A percentile compares a stretch with the other conserved stretches of the same genome.
phyloP scores from a whole-genome alignment of 2,888 invertebrate genomes.

The Cerastis rubricosa region DNA sequence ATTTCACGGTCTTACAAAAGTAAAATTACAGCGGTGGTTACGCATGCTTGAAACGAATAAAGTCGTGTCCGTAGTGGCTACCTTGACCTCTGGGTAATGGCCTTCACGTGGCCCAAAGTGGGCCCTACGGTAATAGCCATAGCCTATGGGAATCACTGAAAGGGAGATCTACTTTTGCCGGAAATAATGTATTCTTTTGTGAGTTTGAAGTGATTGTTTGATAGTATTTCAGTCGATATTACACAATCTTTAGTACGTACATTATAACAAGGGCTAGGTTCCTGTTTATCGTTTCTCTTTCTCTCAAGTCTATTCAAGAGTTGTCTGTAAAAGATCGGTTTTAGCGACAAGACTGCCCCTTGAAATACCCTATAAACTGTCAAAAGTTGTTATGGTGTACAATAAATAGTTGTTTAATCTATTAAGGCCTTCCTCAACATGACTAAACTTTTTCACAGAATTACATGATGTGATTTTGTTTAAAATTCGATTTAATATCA shows the following conservation, averaged over 20 bases:
- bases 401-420: neutral
- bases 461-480: neutral
- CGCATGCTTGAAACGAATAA: conserved; percentile 54
- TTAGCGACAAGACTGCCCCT: neutral
- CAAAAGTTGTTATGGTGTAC: neutral
- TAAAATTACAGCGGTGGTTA: conserved; percentile 49
- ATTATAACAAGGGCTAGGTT: no score
- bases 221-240: neutral
- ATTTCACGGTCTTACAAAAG: conserved; percentile 38
- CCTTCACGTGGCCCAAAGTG: conserved; percentile 60
- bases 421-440: neutral
- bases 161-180: conserved; percentile 18
- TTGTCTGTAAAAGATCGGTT: neutral
- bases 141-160: conserved; percentile 36
- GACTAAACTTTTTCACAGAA: neutral
- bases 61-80: conserved; percentile 47
- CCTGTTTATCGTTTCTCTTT: neutral
- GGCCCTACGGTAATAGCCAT: conserved; percentile 43
- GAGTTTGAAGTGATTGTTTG: neutral
- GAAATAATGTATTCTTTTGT: neutral
- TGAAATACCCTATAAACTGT: neutral
- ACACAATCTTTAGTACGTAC: neutral
- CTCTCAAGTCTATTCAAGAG: neutral
- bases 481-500: neutral
- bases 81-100: conserved; percentile 66